phyloP scores from a whole-genome alignment of 35 echinoderm and acorn worm species.

The Chiridota heheva region DNA sequence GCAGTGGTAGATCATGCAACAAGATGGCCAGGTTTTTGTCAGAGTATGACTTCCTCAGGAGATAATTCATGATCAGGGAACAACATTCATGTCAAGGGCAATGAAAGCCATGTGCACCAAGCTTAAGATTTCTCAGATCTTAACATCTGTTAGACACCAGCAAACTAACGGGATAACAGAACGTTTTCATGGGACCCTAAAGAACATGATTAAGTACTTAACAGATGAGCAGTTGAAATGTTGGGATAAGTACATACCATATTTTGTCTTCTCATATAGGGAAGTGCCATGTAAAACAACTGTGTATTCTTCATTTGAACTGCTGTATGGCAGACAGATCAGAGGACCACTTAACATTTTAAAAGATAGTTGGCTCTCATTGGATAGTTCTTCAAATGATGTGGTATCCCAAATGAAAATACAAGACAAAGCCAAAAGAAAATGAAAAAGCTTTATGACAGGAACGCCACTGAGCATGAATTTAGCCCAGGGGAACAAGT shows the following conservation, averaged over 20 bases:
- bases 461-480: no score
- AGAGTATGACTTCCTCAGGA: conserved; percentile 32
- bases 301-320: background rate
- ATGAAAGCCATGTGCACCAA: conserved; percentile 25
- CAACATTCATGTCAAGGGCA: conserved; percentile 41
- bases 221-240: conserved; percentile 14
- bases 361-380: background rate
- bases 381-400: no score
- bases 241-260: conserved; percentile 21
- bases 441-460: no score
- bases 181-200: conserved; percentile 38
- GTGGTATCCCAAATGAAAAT: no score
- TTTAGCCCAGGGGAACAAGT: no score
- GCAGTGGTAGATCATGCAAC: conserved; percentile 36
- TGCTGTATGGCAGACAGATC: background rate
- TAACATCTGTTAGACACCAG: conserved; percentile 22
- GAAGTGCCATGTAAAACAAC: conserved; percentile 15
- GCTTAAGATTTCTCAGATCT: conserved; percentile 23
- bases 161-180: conserved; percentile 45
- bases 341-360: background rate
- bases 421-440: no score
- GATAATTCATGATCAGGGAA: conserved; percentile 52
- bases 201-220: background rate
- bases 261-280: conserved; percentile 15
- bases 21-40: conserved; percentile 34